Percentiles rank a stretch among this genome's conserved stretches.
phyloP scores from a whole-genome alignment of 2,797 vertebrate species.

The Anabas testudineus region DNA sequence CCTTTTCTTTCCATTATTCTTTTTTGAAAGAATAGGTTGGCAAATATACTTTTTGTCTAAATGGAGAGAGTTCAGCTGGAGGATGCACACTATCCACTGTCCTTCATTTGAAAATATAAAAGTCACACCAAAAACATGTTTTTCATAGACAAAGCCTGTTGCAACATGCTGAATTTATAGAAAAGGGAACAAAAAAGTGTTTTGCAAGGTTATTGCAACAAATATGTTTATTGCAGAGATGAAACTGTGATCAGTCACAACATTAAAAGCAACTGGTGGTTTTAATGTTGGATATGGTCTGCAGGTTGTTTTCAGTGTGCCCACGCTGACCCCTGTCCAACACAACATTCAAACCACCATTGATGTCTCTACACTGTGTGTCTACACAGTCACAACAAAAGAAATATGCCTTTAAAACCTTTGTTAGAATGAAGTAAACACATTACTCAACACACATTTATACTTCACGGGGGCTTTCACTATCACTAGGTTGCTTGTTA shows the following conservation, averaged over 20 bases:
- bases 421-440: neutral
- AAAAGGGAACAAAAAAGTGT: slow-evolving; percentile 39
- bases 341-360: neutral
- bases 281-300: too few species aligned
- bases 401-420: neutral
- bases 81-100: neutral
- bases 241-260: neutral
- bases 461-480: neutral
- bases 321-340: neutral
- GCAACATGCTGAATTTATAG: slow-evolving; percentile 18
- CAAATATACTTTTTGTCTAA: neutral
- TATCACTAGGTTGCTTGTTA: neutral
- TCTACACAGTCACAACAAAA: neutral
- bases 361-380: neutral
- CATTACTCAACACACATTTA: neutral
- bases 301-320: neutral
- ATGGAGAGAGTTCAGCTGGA: neutral
- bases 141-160: slow-evolving; percentile 12
- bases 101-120: neutral
- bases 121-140: slow-evolving; percentile 10
- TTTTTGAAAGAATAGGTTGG: too few species aligned
- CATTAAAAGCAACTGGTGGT: neutral
- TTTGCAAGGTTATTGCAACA: slow-evolving; percentile 38
- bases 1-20: neutral
- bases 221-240: slow-evolving; percentile 9